Evolutionary conservation across 2,888 invertebrate species (phyloP).

Genomic region (Trisateles emortualis): DNA sequence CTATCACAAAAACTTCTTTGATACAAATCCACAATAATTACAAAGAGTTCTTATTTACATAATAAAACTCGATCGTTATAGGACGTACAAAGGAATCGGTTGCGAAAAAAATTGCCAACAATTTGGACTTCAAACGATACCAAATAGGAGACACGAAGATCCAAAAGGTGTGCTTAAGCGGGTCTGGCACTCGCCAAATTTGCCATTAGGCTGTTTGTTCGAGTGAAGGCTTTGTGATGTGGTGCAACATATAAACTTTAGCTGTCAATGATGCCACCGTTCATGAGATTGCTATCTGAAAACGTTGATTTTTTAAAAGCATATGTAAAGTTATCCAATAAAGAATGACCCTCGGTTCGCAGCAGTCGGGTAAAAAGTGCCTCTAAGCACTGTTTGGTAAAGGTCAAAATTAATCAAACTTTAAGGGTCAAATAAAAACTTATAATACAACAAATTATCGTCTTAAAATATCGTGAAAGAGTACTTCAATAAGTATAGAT

Average conservation of each 20-base stretch:
- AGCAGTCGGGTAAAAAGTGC: too few species aligned
- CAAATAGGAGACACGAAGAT: constrained; percentile 38
- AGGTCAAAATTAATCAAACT: too few species aligned
- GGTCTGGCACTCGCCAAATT: constrained; percentile 44
- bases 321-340: too few species aligned
- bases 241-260: constrained; percentile 22
- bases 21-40: constrained; percentile 29
- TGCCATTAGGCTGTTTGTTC: constrained; percentile 50
- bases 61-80: constrained; percentile 27
- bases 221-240: constrained; percentile 41
- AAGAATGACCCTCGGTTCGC: too few species aligned
- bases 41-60: constrained; percentile 35
- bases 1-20: constrained; percentile 19
- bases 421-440: too few species aligned
- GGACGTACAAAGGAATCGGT: constrained; percentile 25
- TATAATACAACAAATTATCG: too few species aligned
- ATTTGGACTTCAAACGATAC: constrained; percentile 40
- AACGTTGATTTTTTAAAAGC: too few species aligned
- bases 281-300: too few species aligned
- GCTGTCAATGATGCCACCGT: too few species aligned
- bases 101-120: constrained; percentile 36
- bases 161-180: constrained; percentile 42
- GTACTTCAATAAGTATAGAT: too few species aligned
- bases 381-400: too few species aligned
- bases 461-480: too few species aligned